Evolutionary conservation across 2,888 invertebrate species (phyloP).

Genomic region (Troides aeacus): DNA sequence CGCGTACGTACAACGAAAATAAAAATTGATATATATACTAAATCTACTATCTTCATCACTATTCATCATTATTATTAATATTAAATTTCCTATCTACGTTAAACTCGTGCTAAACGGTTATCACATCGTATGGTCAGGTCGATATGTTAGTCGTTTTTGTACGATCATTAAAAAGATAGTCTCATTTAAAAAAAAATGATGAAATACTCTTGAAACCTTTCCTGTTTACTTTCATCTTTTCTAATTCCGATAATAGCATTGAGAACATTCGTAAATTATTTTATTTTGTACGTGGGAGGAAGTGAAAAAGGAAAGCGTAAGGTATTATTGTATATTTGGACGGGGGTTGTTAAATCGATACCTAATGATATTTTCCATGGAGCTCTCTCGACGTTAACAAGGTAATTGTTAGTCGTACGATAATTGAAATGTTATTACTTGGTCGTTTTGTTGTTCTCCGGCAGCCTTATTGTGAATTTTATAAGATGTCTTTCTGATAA

Average conservation of each 20-base stretch:
- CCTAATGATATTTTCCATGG: not conserved
- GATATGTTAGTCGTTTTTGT: not conserved
- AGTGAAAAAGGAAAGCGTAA: not conserved
- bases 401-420: not conserved
- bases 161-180: not conserved
- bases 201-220: not conserved
- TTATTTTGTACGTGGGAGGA: not conserved
- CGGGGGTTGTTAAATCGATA: not conserved
- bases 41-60: too few relatives aligned
- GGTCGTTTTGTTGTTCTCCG: not conserved
- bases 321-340: too few relatives aligned
- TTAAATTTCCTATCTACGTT: too few relatives aligned
- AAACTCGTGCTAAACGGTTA: too few relatives aligned
- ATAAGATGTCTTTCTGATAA: not conserved
- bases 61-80: too few relatives aligned
- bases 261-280: not conserved
- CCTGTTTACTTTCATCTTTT: not conserved
- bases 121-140: too few relatives aligned
- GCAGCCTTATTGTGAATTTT: not conserved
- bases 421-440: not conserved
- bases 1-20: slow-evolving; percentile 43
- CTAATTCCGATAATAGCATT: not conserved
- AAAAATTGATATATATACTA: too few relatives aligned
- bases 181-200: too few relatives aligned
- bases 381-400: not conserved